phyloP scores from a whole-genome alignment of 2,113 vertebrate species.

The Bubo bubo region DNA sequence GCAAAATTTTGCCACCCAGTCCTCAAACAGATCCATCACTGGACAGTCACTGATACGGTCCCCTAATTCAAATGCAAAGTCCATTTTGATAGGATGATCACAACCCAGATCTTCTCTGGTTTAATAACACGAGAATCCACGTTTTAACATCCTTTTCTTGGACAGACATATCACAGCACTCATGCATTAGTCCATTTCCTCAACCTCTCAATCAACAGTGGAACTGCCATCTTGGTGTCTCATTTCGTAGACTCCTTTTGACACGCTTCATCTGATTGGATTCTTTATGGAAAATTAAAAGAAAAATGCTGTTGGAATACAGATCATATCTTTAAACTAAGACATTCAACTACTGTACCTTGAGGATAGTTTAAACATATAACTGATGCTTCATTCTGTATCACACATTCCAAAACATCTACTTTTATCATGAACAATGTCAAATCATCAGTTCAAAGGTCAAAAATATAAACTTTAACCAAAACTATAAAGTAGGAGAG shows the following conservation, averaged over 20 bases:
- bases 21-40: conserved; percentile 41
- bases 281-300: conserved; percentile 94
- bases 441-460: background rate
- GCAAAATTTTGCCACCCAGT: conserved; percentile 1
- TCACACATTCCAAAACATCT: background rate
- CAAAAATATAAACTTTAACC: background rate
- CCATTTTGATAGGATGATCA: conserved; percentile 64
- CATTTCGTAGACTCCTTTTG: conserved; percentile 88
- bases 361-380: conserved; percentile 46
- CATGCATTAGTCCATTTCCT: conserved; percentile 78
- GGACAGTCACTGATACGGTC: background rate
- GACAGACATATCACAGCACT: conserved; percentile 74
- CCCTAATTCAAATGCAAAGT: conserved; percentile 71
- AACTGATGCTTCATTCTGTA: background rate
- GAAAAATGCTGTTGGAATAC: conserved; percentile 88
- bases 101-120: conserved; percentile 77
- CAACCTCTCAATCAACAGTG: conserved; percentile 75
- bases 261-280: conserved; percentile 86
- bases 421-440: background rate
- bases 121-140: conserved; percentile 72
- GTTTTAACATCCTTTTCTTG: conserved; percentile 76
- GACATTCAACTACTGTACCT: conserved; percentile 66
- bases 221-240: conserved; percentile 89
- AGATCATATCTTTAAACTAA: conserved; percentile 75
- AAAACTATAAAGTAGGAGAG: background rate